Percentiles rank a stretch among this genome's conserved stretches.
Evolutionary conservation across 2,888 invertebrate species (phyloP).

Genomic region (Byasa hedistus): DNA sequence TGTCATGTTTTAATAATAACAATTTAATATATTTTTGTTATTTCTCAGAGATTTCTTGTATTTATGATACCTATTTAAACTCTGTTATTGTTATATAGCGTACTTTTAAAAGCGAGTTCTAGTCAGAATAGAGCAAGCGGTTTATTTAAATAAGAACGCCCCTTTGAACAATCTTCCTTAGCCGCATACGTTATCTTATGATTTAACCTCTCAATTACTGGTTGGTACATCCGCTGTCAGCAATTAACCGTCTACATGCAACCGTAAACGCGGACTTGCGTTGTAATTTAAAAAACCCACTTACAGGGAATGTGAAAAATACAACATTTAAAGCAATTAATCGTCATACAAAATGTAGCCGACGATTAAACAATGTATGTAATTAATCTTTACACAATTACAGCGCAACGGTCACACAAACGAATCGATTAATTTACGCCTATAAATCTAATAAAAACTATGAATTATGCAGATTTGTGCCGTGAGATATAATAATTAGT

Average conservation of each 20-base stretch:
- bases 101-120: background rate
- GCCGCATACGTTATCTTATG: slow-evolving; percentile 60
- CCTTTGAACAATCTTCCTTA: slow-evolving; percentile 42
- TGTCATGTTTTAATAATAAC: too few species aligned
- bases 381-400: slow-evolving; percentile 61
- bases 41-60: too few species aligned
- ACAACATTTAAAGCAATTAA: slow-evolving; percentile 73
- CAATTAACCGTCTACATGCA: slow-evolving; percentile 74
- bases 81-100: background rate
- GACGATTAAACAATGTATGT: slow-evolving; percentile 63
- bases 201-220: slow-evolving; percentile 71
- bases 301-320: slow-evolving; percentile 70
- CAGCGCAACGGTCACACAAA: slow-evolving; percentile 44
- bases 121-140: slow-evolving; percentile 11
- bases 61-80: background rate
- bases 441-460: slow-evolving; percentile 4
- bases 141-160: slow-evolving; percentile 25
- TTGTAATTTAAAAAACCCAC: slow-evolving; percentile 70
- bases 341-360: slow-evolving; percentile 59
- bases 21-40: too few species aligned
- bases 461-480: slow-evolving; percentile 10
- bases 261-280: slow-evolving; percentile 72
- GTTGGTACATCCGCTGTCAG: slow-evolving; percentile 68
- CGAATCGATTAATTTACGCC: slow-evolving; percentile 45
- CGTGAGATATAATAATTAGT: slow-evolving; percentile 8